phyloP scores from a whole-genome alignment of 2,113 vertebrate genomes.

The Oreochromis spilurus region DNA sequence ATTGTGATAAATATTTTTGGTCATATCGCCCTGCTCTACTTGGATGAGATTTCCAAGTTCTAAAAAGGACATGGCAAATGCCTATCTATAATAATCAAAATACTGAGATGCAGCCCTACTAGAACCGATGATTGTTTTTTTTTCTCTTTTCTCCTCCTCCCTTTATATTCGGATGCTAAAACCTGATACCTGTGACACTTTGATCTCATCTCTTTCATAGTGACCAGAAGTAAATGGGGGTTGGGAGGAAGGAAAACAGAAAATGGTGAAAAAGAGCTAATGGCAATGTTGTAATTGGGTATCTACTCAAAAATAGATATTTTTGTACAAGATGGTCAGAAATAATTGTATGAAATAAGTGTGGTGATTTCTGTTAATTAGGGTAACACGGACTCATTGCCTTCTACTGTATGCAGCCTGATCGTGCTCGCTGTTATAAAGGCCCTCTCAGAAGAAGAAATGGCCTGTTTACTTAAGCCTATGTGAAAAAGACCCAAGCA shows the following conservation, averaged over 20 bases:
- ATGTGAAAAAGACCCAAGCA: background rate
- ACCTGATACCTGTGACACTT: background rate
- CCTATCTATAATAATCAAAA: background rate
- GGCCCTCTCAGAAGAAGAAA: background rate
- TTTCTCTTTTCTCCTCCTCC: rapidly evolving
- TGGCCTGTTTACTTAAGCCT: background rate
- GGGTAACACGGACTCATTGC: background rate
- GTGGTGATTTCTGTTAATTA: background rate
- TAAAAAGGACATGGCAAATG: background rate
- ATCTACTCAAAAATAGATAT: background rate
- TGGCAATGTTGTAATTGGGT: background rate
- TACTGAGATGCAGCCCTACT: background rate
- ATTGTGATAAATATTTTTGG: no score
- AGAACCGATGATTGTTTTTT: background rate
- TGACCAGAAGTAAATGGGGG: background rate
- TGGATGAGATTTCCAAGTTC: background rate
- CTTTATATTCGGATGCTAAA: background rate
- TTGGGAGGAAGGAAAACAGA: background rate
- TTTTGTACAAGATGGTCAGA: background rate
- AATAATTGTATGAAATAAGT: background rate
- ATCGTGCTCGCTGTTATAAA: background rate
- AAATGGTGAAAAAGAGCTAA: background rate
- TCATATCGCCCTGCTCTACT: no score
- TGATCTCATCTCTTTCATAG: background rate
- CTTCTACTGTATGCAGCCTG: background rate